Conservation (phyloP, 1,140 invertebrate species). For the Aphis craccivora region DNA sequence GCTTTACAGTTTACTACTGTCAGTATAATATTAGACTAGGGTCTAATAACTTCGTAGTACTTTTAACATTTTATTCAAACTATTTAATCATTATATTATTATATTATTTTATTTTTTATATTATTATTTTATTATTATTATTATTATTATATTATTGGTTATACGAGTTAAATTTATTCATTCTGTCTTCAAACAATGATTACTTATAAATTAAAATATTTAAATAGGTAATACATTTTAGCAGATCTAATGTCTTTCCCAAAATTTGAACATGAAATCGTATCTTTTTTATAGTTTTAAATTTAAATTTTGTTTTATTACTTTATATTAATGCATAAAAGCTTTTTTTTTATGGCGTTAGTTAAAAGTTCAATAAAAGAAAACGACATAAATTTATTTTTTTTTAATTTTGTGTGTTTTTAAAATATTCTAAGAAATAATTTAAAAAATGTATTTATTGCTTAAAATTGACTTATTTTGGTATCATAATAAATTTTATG, state of each 20-base stretch:
- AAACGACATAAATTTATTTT: background rate
- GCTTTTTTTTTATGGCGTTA: background rate
- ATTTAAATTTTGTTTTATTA: conserved; percentile 1
- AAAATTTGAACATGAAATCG: background rate
- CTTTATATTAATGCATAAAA: background rate
- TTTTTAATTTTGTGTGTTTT: background rate
- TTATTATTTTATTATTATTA: too few relatives aligned
- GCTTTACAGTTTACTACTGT: background rate
- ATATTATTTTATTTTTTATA: too few relatives aligned
- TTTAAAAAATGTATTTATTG: background rate
- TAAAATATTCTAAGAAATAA: background rate
- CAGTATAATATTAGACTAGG: background rate
- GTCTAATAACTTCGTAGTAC: background rate
- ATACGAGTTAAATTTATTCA: background rate
- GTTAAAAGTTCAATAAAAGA: background rate
- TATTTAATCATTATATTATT: background rate
- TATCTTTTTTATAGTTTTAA: conserved; percentile 12
- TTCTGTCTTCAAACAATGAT: too few relatives aligned
- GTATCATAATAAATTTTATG: background rate
- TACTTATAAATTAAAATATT: too few relatives aligned
- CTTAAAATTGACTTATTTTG: background rate
- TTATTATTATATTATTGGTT: too few relatives aligned
- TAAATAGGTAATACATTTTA: background rate
- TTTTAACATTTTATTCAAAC: background rate
- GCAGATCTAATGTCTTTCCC: background rate